phyloP scores from a whole-genome alignment of 2,113 vertebrate species.

The Clinocottus analis region DNA sequence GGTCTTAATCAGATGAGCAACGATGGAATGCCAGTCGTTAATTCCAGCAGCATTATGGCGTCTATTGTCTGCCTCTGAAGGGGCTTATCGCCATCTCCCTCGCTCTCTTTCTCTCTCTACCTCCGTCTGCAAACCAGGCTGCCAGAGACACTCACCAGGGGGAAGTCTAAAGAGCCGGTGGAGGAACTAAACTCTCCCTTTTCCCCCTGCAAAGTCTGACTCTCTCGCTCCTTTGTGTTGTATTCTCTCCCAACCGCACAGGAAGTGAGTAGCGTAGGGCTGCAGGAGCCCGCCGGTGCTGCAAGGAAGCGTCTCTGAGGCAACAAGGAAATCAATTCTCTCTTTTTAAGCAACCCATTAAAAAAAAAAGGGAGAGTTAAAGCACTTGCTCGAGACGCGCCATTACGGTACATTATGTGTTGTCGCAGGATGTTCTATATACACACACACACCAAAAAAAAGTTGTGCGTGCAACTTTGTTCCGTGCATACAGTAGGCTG shows the following conservation, averaged over 20 bases:
- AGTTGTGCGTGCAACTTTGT: background rate
- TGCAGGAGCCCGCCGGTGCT: conserved; percentile 51
- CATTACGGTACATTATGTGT: conserved; percentile 62
- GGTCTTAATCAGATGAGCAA: conserved; percentile 79
- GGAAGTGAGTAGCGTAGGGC: conserved; percentile 31
- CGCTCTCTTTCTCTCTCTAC: too few species aligned
- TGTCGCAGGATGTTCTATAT: conserved; percentile 12
- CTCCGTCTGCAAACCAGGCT: conserved; percentile 73
- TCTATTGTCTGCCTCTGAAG: conserved; percentile 71
- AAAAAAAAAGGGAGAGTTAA: conserved; percentile 63
- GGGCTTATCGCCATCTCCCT: conserved; percentile 69
- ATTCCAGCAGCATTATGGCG: conserved; percentile 65
- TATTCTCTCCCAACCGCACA: background rate
- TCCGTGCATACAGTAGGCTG: background rate
- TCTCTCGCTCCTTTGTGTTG: conserved; percentile 31
- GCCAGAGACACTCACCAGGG: conserved; percentile 69
- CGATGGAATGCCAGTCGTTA: conserved; percentile 70
- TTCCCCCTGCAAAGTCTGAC: conserved; percentile 56
- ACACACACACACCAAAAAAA: background rate
- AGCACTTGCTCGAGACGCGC: conserved; percentile 67
- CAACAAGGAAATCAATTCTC: conserved; percentile 77
- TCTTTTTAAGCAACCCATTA: conserved; percentile 73
- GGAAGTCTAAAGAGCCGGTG: conserved; percentile 67
- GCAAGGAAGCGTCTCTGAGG: conserved; percentile 57
- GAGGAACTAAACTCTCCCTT: conserved; percentile 65